Conservation (phyloP, 2,888 invertebrate genomes). For the Cryptophagus acutangulus region DNA sequence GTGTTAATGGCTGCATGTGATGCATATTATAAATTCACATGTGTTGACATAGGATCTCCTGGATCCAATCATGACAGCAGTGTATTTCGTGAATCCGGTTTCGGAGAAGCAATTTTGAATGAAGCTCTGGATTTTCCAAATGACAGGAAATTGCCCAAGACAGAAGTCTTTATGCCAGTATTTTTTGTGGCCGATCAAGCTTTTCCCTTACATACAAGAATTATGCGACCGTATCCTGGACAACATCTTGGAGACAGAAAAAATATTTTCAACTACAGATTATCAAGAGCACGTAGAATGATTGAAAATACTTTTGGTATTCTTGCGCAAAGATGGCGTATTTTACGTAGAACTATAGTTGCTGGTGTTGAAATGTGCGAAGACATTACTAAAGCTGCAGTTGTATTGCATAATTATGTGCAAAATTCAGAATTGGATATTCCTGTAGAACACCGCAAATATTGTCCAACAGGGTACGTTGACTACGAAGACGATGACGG, state of each 20-base stretch:
- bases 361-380: constrained; percentile 10
- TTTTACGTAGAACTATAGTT: constrained; percentile 9
- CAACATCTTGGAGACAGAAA: constrained; percentile 6
- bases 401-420: constrained; percentile 23
- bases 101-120: constrained; percentile 13
- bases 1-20: constrained; percentile 33
- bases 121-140: constrained; percentile 10
- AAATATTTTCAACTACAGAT: constrained; percentile 7
- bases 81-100: constrained; percentile 19
- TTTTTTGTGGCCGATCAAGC: constrained; percentile 18
- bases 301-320: constrained; percentile 14
- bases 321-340: constrained; percentile 9
- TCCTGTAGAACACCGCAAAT: constrained; percentile 9
- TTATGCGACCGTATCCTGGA: constrained; percentile 13
- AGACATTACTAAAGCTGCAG: constrained; percentile 15
- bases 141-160: constrained; percentile 6
- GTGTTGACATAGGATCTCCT: constrained; percentile 33
- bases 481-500: constrained; percentile 8
- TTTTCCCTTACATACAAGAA: constrained; percentile 14
- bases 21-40: constrained; percentile 32
- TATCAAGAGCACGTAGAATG: constrained; percentile 5
- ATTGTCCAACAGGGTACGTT: constrained; percentile 11
- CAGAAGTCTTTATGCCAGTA: constrained; percentile 6
- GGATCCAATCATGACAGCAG: constrained; percentile 34
- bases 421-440: constrained; percentile 16